Evolutionary conservation across 2,888 invertebrate genomes (phyloP), one percentile per base, ranked within the genome.

Genomic region (Lampropteryx suffumata): DNA sequence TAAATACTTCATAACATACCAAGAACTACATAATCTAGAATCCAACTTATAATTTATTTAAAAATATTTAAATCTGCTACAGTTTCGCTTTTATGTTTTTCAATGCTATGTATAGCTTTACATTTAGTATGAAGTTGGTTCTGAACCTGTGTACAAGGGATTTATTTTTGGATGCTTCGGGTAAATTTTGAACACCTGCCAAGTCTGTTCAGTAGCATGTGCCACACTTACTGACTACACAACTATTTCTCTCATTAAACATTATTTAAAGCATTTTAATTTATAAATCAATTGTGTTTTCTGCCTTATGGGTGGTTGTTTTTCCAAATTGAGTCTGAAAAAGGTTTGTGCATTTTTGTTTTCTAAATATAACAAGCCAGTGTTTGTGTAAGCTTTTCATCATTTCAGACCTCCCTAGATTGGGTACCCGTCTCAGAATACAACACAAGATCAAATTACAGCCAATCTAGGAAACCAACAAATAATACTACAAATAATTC

Each of bases 371-470:
- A 48, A 39, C 29, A n/a, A 7, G 42, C 30, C 30, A 29, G 35
- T 46, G 33, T 40, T 27, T 46, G 33, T 41, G 40, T 36, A 35
- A 43, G 37, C 27, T 44, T 32, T 17, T 33, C 30, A 36, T 45
- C 36, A 10, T 87, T 89, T 72, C 79, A 91, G 91, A 87, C 89
- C 52, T 87, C 90, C 59, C 74, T 91, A 68, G 91, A 91, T 74
- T 91, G 90, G 91, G 87, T 91, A 55, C 90, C 91, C 43, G 90
- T 90, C 36, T 89, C 91, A 30, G 91, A 91, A 73, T 90, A 90
- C 65, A 90, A 90, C 63, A 73, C 82, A 57, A 82, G 90, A 70
- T 67, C 81, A 42, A 88, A 87, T 71, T 85, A 88, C 71, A 88
- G 83, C 65, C 87, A 89, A 62, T 77, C 87, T 58, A 84, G 90